Evolutionary conservation across 2,888 invertebrate genomes (phyloP).

Genomic region (Sphecodes monilicornis): DNA sequence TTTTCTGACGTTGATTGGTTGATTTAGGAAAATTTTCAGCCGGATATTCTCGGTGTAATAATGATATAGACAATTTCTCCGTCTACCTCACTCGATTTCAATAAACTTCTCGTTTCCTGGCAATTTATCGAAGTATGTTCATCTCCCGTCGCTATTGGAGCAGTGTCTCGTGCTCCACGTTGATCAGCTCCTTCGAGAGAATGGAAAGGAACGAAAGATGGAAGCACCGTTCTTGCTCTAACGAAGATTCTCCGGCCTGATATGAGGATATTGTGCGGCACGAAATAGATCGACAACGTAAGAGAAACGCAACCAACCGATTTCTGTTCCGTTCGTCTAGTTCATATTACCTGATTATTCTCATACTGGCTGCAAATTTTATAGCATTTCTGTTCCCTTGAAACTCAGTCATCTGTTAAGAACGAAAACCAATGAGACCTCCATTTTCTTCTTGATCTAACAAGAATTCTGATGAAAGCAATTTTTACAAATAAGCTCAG

Average conservation of each 20-base stretch:
- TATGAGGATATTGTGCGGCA: conserved; percentile 16
- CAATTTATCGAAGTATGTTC: conserved; percentile 25
- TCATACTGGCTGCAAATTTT: background rate
- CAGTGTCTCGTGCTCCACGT: background rate
- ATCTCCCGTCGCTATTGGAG: background rate
- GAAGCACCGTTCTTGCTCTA: background rate
- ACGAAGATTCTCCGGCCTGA: background rate
- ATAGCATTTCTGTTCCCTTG: background rate
- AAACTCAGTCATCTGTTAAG: background rate
- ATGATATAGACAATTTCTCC: background rate
- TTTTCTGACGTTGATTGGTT: background rate
- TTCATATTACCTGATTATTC: background rate
- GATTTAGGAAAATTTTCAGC: background rate
- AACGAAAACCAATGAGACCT: background rate
- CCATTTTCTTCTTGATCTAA: background rate
- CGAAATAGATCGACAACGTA: background rate
- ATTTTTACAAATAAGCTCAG: background rate
- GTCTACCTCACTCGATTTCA: conserved; percentile 6
- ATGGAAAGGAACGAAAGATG: background rate
- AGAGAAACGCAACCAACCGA: background rate
- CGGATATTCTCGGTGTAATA: background rate
- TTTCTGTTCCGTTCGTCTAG: background rate
- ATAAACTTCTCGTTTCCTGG: conserved; percentile 25
- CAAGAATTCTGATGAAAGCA: background rate
- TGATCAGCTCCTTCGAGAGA: background rate